Conservation (phyloP, 64 coral and sea anemone species). For the Stylophora pistillata region DNA sequence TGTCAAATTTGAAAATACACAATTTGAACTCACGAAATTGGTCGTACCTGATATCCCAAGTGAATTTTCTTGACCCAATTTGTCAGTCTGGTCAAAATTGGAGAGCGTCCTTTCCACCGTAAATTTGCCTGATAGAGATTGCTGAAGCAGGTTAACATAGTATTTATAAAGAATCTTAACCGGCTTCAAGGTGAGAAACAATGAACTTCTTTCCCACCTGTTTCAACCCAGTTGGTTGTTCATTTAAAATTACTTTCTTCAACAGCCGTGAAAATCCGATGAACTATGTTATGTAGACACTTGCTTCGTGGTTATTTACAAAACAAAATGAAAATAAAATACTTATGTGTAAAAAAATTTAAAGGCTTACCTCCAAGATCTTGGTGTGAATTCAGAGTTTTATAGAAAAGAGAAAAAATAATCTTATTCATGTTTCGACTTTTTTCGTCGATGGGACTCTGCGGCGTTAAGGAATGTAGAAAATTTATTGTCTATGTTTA, state of each 20-base stretch:
- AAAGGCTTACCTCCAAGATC: background rate
- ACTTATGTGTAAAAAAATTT: background rate
- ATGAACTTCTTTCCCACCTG: constrained; percentile 3
- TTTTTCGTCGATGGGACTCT: background rate
- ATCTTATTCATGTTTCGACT: background rate
- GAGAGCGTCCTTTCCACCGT: background rate
- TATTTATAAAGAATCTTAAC: no score
- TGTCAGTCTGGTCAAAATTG: background rate
- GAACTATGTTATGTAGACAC: background rate
- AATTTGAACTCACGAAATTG: background rate
- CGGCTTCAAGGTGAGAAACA: background rate
- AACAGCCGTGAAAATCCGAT: background rate
- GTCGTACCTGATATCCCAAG: background rate
- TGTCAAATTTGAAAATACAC: background rate
- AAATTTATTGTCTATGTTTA: background rate
- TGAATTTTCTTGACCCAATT: background rate
- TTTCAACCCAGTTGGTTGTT: background rate
- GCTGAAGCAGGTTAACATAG: no score
- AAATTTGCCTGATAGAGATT: background rate
- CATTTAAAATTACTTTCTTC: constrained; percentile 15
- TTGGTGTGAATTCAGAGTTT: background rate
- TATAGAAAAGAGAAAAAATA: background rate
- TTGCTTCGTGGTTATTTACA: no score
- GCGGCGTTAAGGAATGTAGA: background rate
- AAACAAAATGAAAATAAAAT: background rate